Evolutionary conservation across 1,140 invertebrate species (phyloP).

Genomic region (Thaumatotibia leucotreta): DNA sequence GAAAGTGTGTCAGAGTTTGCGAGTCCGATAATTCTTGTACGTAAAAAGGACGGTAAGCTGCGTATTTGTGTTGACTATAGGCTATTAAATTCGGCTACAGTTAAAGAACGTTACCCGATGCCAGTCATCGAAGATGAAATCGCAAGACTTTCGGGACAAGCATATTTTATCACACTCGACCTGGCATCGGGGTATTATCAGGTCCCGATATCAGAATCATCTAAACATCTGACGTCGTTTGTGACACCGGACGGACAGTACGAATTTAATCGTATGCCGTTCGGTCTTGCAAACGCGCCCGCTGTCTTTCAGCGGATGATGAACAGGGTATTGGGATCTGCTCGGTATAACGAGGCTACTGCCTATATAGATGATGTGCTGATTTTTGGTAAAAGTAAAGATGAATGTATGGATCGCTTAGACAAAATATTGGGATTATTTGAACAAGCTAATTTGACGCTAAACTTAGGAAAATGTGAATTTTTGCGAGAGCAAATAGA

Average conservation of each 20-base stretch:
- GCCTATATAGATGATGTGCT: slow-evolving; percentile 11
- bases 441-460: slow-evolving; percentile 18
- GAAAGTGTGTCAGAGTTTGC: neutral
- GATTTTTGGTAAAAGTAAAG: neutral
- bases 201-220: neutral
- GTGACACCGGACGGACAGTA: too few species aligned
- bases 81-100: neutral
- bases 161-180: slow-evolving; percentile 8
- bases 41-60: slow-evolving; percentile 1
- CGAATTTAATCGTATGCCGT: too few species aligned
- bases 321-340: neutral
- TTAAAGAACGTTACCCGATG: slow-evolving; percentile 11
- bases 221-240: neutral
- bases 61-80: neutral
- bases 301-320: slow-evolving; percentile 11
- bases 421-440: slow-evolving; percentile 34
- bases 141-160: neutral
- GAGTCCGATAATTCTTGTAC: slow-evolving; percentile 13
- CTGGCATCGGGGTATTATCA: too few species aligned
- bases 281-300: too few species aligned
- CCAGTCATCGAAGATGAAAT: slow-evolving; percentile 11
- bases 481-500: slow-evolving; percentile 2
- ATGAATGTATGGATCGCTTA: slow-evolving; percentile 35
- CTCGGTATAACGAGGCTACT: neutral
- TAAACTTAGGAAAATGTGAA: slow-evolving; percentile 26